These are phyloP conservation scores for Mimachlamys varia DNA, from an alignment of 2,888 invertebrate species.

Conservation along the genomic window DNA sequence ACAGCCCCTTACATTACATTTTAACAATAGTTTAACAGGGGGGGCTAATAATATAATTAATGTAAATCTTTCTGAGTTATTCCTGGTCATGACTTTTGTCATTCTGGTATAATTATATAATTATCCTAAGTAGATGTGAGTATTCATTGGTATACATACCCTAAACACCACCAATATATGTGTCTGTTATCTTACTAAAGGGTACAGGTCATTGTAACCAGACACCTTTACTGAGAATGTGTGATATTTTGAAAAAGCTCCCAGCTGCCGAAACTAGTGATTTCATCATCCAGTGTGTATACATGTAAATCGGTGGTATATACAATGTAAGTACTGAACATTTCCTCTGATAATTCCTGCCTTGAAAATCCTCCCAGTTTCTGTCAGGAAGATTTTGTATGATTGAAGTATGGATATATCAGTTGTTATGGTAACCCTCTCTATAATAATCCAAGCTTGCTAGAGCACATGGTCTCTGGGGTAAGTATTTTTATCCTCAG, in stretches of 20 bases:
- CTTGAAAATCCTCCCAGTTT: conserved; percentile 4
- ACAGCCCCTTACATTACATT: too few species aligned
- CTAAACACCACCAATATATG: too few species aligned
- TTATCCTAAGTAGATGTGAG: too few species aligned
- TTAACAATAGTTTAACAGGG: too few species aligned
- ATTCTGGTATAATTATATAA: too few species aligned
- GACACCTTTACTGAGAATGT: not conserved
- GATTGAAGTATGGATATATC: not conserved
- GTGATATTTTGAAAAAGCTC: not conserved
- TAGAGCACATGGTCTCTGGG: not conserved
- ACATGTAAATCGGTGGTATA: not conserved
- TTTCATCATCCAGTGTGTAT: not conserved
- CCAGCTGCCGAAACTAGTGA: not conserved
- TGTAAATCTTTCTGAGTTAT: too few species aligned
- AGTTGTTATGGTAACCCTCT: conserved; percentile 10
- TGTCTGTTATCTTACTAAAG: too few species aligned
- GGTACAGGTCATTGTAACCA: not conserved
- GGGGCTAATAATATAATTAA: too few species aligned
- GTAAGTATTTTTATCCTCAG: not conserved
- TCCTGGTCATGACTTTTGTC: too few species aligned
- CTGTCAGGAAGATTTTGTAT: not conserved
- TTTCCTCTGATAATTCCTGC: not conserved
- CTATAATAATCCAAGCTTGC: not conserved
- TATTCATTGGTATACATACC: too few species aligned
- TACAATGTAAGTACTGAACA: not conserved